Evolutionary conservation across 2,797 vertebrate species (phyloP).

Genomic region (Fistularia commersonii): DNA sequence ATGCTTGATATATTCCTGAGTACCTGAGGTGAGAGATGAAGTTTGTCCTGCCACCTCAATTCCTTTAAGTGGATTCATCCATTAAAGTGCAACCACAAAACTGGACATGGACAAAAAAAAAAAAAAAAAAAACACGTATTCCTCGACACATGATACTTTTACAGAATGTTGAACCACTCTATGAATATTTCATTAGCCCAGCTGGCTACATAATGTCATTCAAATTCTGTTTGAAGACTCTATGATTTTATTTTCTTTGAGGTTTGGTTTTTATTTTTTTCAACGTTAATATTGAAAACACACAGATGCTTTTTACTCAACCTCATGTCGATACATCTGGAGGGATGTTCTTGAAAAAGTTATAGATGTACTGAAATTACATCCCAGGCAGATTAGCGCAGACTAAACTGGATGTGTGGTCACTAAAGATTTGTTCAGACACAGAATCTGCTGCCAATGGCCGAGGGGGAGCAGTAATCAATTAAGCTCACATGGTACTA

Average conservation of each 20-base stretch:
- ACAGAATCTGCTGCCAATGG: slow-evolving; percentile 57
- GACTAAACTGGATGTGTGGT: slow-evolving; percentile 59
- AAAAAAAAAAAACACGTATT: too few relatives aligned
- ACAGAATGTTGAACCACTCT: slow-evolving; percentile 1
- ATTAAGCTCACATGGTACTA: slow-evolving; percentile 70
- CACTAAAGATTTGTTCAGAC: slow-evolving; percentile 64
- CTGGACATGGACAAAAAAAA: too few relatives aligned
- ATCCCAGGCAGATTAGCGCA: slow-evolving; percentile 35
- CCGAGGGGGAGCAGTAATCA: slow-evolving; percentile 67
- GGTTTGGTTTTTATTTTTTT: too few relatives aligned
- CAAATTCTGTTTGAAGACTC: too few relatives aligned
- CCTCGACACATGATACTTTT: too few relatives aligned
- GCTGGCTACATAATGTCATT: too few relatives aligned
- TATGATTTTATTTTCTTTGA: too few relatives aligned
- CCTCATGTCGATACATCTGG: slow-evolving; percentile 8
- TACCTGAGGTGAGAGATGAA: slow-evolving; percentile 35
- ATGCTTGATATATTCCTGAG: slow-evolving; percentile 51
- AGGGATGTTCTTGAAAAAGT: slow-evolving; percentile 25
- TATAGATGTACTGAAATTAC: slow-evolving; percentile 49
- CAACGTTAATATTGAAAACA: too few relatives aligned
- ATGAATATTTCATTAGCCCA: slow-evolving; percentile 13
- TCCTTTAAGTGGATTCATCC: slow-evolving; percentile 12
- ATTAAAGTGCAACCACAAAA: too few relatives aligned
- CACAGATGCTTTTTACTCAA: too few relatives aligned
- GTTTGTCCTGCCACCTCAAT: slow-evolving; percentile 18